Percentiles rank a stretch among this genome's conserved stretches.
Evolutionary conservation across 2,797 vertebrate genomes (phyloP).

Genomic region (Podargus strigoides): DNA sequence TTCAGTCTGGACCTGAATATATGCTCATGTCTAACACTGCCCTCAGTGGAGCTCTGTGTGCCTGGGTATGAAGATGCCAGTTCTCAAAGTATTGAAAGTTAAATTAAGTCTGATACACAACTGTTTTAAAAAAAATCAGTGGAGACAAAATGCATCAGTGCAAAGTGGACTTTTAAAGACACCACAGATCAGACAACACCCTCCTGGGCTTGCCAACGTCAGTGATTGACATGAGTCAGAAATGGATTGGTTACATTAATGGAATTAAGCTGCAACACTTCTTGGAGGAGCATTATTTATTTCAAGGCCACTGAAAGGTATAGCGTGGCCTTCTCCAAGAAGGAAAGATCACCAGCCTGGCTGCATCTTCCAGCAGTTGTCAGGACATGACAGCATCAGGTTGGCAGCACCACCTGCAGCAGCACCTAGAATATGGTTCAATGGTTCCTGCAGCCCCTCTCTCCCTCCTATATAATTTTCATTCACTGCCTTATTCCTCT

Average conservation of each 20-base stretch:
- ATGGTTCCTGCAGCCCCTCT: not conserved
- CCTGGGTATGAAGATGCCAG: not conserved
- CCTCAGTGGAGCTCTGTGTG: not conserved
- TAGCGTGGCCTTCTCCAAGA: not conserved
- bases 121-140: not conserved
- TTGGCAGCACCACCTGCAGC: not conserved
- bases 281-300: not conserved
- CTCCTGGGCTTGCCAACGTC: not conserved
- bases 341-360: not conserved
- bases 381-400: not conserved
- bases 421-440: not conserved
- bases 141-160: not conserved
- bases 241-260: not conserved
- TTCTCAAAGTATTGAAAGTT: not conserved
- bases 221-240: not conserved
- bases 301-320: not conserved
- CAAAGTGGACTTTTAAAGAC: not conserved
- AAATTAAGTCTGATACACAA: not conserved
- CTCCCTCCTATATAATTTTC: not conserved
- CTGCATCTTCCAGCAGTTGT: not conserved
- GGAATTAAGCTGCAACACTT: not conserved
- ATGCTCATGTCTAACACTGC: not conserved
- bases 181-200: not conserved
- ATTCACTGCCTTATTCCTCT: not conserved
- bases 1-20: not conserved